Evolutionary conservation across 2,888 invertebrate species (phyloP), one percentile per base, ranked within the genome.

Genomic region (Coremacera marginata): DNA sequence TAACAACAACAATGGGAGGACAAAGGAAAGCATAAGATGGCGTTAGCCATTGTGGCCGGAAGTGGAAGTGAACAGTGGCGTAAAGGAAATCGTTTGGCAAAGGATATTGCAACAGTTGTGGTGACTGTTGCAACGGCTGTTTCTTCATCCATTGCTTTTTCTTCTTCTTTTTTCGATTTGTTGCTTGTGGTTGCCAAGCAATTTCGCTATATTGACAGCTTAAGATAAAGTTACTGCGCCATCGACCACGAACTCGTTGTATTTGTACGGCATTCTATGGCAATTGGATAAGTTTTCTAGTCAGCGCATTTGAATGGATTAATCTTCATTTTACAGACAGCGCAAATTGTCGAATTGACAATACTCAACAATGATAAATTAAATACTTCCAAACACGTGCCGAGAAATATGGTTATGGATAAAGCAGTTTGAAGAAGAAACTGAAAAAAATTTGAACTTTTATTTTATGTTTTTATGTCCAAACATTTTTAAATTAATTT

Each of bases 111-210:
- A 60, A 27, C 60, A 22, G 60, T 60, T 60, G 60, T 25, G 5
- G 27, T n/a, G 25, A 2, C 25, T 9, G 49, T 67, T 49, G 16
- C 37, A 19, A 19, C 25, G 22, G 19, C 44, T 37, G n/a, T 14
- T 34, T 5, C 37, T 65, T 19, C n/a, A 5, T 63, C 19, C 9
- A 9, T 11, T 9, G 11, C 2, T 27, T 0, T 3, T 68, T 0
- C 8, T 68, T 19, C 52, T 37, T 16, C 25, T 34, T 65, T 37
- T 31, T 37, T 25, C 51, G 51, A 51, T 49, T 68, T 68, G 68
- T 68, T 68, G 68, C 14, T 68, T 51, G 68, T 27, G 68, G 68
- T 27, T 68, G 68, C 25, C 11, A 68, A 27, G 68, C 51, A 68
- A 16, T 68, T 68, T 25, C 27, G 27, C 44, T 27, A 27, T 68